Conservation (phyloP, 2,888 invertebrate species). For the Cheilosia scutellata region DNA sequence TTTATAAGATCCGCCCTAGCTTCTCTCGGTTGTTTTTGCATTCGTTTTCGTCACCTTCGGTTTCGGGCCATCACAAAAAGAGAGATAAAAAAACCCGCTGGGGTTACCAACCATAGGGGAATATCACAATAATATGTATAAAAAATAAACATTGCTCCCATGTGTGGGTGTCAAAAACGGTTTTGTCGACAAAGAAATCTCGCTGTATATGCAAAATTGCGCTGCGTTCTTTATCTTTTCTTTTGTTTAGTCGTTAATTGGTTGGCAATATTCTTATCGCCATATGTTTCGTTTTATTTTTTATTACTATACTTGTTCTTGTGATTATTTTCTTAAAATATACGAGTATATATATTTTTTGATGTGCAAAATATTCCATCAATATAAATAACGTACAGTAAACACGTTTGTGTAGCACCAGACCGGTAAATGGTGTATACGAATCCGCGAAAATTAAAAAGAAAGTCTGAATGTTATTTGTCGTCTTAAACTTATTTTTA, state of each 20-base stretch:
- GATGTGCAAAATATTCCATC: conserved; percentile 7
- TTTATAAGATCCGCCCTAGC: conserved; percentile 63
- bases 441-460: conserved; percentile 17
- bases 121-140: conserved; percentile 12
- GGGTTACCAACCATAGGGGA: conserved; percentile 1
- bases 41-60: conserved; percentile 29
- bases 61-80: conserved; percentile 21
- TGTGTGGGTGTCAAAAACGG: conserved; percentile 61
- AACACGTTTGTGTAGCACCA: conserved; percentile 4
- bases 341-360: background rate
- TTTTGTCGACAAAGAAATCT: conserved; percentile 46
- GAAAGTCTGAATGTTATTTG: conserved; percentile 47
- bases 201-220: conserved; percentile 50
- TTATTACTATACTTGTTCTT: conserved; percentile 1
- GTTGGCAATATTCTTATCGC: conserved; percentile 26
- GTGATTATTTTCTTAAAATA: conserved; percentile 5
- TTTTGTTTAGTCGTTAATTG: background rate
- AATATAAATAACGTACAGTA: background rate
- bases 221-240: conserved; percentile 18
- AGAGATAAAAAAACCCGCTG: conserved; percentile 20
- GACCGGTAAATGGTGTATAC: conserved; percentile 14
- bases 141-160: conserved; percentile 7
- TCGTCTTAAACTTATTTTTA: conserved; percentile 19
- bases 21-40: conserved; percentile 19
- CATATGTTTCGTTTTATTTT: conserved; percentile 17